Base-by-base conservation (phyloP, 2,113 vertebrate genomes). In the Hyperoodon ampullatus region DNA sequence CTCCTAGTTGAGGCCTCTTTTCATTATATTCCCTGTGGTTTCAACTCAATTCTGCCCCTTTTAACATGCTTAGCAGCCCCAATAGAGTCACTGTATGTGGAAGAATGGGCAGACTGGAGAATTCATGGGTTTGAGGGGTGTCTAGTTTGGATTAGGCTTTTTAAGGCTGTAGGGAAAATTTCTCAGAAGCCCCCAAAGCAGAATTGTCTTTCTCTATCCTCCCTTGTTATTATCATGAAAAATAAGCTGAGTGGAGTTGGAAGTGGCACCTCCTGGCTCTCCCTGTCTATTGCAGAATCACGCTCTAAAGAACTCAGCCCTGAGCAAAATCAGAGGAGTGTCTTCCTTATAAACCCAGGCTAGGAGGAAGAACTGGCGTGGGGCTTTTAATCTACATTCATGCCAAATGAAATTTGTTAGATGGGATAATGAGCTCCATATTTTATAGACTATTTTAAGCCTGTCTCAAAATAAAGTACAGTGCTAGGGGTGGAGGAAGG, bases 361-460 rank as follows among this genome's bases (percentile, higher is more conserved):
- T 93, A 72, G 95, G 97, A 97, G 94, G 97, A 98, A 98, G 96
- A 96, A 96, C 95, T 98, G 98, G 98, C 98, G 94, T 97, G 60
- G 96, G 91, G 75, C 80, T 93, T 98, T 98, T 98, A 95, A 95
- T 97, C 97, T 97, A 85, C 97, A 97, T 98, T 98, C 98, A 98
- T 97, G 95, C 93, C 98, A 98, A 98, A 98, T 98, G 98, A 98
- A 98, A 98, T 98, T 97, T 98, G 97, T 95, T 97, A 97, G 98
- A 98, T 98, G 98, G 97, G 97, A 98, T 98, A 99, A 98, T 98
- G 98, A 98, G 97, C 89, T 98, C 98, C 98, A 97, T 98, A 97
- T 98, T 99, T 98, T 97, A 97, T 28, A 89, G 98, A 93, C 98
- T 98, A 98, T 98, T 98, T 99, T 98, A 98, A 98, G 98, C 96